A percentile compares a stretch with the other conserved stretches of the same genome.
phyloP scores from a whole-genome alignment of 2,797 vertebrate species.

The Pseudomugil gertrudae region DNA sequence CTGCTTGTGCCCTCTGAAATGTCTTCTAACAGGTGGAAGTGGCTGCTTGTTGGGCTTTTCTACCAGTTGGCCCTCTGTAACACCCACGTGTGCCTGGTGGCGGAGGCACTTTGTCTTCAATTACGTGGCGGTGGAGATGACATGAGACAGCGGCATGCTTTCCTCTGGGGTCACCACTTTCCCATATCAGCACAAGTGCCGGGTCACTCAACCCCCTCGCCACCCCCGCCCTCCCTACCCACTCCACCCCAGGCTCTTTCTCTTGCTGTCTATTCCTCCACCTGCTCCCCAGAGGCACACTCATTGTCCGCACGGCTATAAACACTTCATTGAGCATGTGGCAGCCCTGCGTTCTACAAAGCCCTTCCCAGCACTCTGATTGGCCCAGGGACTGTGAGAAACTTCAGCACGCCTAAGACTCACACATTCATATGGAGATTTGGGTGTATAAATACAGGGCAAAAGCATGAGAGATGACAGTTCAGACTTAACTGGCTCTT shows the following conservation, averaged over 20 bases:
- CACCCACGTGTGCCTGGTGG: conserved; percentile 77
- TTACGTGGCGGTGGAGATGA: conserved; percentile 69
- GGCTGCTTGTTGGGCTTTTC: conserved; percentile 61
- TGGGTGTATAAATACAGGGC: conserved; percentile 86
- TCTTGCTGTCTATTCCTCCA: conserved; percentile 76
- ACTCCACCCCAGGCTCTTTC: conserved; percentile 62
- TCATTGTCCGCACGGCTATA: conserved; percentile 80
- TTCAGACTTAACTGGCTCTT: conserved; percentile 69
- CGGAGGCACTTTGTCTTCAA: conserved; percentile 75
- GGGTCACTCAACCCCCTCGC: conserved; percentile 45
- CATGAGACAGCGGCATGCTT: conserved; percentile 72
- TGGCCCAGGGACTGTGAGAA: conserved; percentile 94
- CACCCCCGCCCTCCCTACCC: conserved; percentile 3
- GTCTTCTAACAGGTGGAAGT: conserved; percentile 64
- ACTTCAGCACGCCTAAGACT: conserved; percentile 84
- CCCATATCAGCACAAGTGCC: conserved; percentile 80
- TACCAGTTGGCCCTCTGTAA: conserved; percentile 54
- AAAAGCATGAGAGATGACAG: conserved; percentile 49
- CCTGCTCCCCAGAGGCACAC: conserved; percentile 81
- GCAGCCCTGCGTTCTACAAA: conserved; percentile 77
- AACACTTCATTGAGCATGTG: conserved; percentile 85
- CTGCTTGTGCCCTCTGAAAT: conserved; percentile 26
- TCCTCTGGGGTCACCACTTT: conserved; percentile 82
- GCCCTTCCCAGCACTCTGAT: conserved; percentile 82
- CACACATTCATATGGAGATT: conserved; percentile 89